phyloP scores from a whole-genome alignment of 2,888 invertebrate species.

The Trachelus tabidus region DNA sequence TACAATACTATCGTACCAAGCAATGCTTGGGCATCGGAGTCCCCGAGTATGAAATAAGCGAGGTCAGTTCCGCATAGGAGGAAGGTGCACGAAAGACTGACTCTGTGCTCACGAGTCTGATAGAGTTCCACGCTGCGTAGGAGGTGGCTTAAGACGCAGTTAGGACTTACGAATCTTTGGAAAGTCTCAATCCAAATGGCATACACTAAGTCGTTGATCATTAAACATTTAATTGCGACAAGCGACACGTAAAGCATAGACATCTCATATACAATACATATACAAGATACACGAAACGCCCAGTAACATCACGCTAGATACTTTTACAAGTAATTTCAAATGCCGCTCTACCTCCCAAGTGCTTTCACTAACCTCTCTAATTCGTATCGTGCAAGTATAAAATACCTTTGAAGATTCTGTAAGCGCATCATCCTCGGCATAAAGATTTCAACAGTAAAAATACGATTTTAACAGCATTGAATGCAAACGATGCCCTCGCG shows the following conservation, averaged over 20 bases:
- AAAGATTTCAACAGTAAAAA: background rate
- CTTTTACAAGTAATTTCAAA: background rate
- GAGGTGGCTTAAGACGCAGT: constrained; percentile 7
- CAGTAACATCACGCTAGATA: too few species aligned
- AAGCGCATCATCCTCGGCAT: background rate
- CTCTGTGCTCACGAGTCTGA: constrained; percentile 17
- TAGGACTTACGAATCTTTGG: background rate
- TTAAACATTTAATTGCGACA: background rate
- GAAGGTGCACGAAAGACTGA: constrained; percentile 39
- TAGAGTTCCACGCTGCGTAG: constrained; percentile 16
- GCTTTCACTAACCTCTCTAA: background rate
- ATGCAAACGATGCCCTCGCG: background rate
- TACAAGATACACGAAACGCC: too few species aligned
- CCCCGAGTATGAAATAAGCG: constrained; percentile 18
- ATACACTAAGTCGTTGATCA: background rate
- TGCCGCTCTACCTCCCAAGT: background rate
- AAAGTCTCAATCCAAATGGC: background rate
- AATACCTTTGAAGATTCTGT: background rate
- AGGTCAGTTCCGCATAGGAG: constrained; percentile 44
- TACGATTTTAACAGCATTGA: too few species aligned
- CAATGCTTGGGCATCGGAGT: constrained; percentile 16
- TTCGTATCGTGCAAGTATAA: background rate
- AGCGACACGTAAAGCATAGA: background rate
- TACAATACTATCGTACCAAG: background rate
- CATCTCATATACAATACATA: too few species aligned